Percentiles rank a stretch among this genome's conserved stretches.
phyloP scores from a whole-genome alignment of 2,797 vertebrate species.

The Florisuga fusca region DNA sequence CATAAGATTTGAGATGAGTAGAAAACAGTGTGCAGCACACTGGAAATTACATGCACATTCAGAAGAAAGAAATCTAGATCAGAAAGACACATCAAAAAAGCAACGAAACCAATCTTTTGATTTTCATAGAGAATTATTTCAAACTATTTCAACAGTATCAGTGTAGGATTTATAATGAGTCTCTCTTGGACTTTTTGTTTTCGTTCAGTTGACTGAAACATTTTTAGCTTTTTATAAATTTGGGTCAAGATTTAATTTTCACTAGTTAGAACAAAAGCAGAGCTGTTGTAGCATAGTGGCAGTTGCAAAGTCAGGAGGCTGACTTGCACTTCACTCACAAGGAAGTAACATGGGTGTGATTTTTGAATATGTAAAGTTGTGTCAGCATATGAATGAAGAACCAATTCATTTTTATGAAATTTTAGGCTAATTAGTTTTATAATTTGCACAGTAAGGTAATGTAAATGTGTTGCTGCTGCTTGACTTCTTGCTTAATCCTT shows the following conservation, averaged over 20 bases:
- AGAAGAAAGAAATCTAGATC: constrained; percentile 35
- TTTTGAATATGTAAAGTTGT: constrained; percentile 74
- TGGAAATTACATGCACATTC: constrained; percentile 40
- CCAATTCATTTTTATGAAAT: constrained; percentile 88
- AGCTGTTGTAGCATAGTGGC: constrained; percentile 50
- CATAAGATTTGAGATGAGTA: not conserved
- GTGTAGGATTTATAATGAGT: constrained; percentile 8
- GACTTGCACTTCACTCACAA: not conserved
- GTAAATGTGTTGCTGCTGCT: constrained; percentile 84
- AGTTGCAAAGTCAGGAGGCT: constrained; percentile 25
- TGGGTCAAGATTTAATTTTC: constrained; percentile 76
- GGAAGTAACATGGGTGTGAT: constrained; percentile 53
- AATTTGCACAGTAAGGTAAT: constrained; percentile 91
- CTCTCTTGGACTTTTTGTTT: constrained; percentile 16
- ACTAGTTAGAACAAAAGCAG: constrained; percentile 68
- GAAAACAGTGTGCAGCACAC: not conserved
- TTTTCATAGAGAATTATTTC: constrained; percentile 14
- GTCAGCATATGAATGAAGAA: constrained; percentile 77
- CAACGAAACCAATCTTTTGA: constrained; percentile 1
- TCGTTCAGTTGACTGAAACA: constrained; percentile 34
- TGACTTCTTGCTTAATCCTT: constrained; percentile 87
- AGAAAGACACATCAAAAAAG: not conserved
- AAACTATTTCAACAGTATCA: constrained; percentile 11
- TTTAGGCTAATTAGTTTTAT: constrained; percentile 90
- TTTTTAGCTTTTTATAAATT: constrained; percentile 60